Percentiles rank a stretch among this genome's conserved stretches.
phyloP scores from a whole-genome alignment of 2,888 invertebrate genomes.

The Neuroscelio doddi region DNA sequence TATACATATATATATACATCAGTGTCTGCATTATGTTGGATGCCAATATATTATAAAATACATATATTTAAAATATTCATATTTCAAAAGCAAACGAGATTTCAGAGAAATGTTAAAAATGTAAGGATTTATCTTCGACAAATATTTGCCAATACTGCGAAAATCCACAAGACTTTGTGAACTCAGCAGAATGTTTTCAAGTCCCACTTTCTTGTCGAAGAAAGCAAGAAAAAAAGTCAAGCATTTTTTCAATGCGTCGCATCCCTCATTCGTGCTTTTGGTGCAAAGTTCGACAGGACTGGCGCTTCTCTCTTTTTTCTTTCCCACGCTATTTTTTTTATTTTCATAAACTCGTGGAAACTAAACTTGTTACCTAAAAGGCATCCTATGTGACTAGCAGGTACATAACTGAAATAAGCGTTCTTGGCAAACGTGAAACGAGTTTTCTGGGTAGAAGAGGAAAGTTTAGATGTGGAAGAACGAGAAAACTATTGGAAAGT shows the following conservation, averaged over 20 bases:
- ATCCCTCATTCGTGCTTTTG: conserved; percentile 37
- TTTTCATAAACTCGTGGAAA: conserved; percentile 49
- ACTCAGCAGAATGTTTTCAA: conserved; percentile 25
- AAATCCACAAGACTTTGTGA: conserved; percentile 21
- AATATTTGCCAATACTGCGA: conserved; percentile 1
- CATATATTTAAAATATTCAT: too few relatives aligned
- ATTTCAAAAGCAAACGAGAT: too few relatives aligned
- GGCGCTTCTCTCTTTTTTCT: conserved; percentile 28
- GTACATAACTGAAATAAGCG: conserved; percentile 51
- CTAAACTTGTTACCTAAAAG: conserved; percentile 50
- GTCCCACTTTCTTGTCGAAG: conserved; percentile 31
- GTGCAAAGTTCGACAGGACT: conserved; percentile 23
- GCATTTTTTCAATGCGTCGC: conserved; percentile 34
- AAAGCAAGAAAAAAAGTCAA: conserved; percentile 9
- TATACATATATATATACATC: too few relatives aligned
- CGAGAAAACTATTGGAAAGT: conserved; percentile 49
- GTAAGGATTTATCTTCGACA: background rate
- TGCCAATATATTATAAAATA: too few relatives aligned
- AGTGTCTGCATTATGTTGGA: too few relatives aligned
- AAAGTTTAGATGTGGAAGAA: conserved; percentile 48
- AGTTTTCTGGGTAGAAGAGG: conserved; percentile 48
- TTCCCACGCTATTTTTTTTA: conserved; percentile 48
- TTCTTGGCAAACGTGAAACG: conserved; percentile 48
- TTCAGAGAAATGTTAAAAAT: too few relatives aligned
- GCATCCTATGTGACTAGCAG: conserved; percentile 47